These are phyloP conservation scores for Suricata suricatta DNA, from an alignment of 2,113 vertebrate species.

Conservation along the genomic window DNA sequence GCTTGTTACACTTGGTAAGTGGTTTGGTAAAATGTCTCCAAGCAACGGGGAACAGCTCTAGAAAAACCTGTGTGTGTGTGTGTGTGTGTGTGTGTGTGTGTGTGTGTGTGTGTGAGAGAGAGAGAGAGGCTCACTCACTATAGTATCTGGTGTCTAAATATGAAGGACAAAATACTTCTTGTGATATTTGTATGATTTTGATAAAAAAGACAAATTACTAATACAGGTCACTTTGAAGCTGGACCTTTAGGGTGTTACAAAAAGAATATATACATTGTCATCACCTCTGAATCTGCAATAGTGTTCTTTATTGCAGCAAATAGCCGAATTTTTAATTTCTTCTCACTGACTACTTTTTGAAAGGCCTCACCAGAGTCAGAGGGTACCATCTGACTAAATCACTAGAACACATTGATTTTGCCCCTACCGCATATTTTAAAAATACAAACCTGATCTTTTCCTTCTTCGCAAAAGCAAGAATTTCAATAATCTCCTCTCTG, in stretches of 20 bases:
- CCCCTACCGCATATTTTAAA: background rate
- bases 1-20: constrained; percentile 49
- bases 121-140: constrained; percentile 63
- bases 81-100: background rate
- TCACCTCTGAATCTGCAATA: background rate
- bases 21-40: constrained; percentile 60
- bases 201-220: constrained; percentile 55
- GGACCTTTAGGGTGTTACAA: background rate
- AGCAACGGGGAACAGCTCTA: constrained; percentile 62
- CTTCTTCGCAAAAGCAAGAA: background rate
- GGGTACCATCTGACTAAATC: background rate
- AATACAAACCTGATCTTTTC: background rate
- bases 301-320: constrained; percentile 43
- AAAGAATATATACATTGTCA: background rate
- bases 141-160: constrained; percentile 60
- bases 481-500: constrained; percentile 19
- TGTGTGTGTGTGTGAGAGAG: background rate
- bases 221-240: background rate
- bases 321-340: constrained; percentile 2
- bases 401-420: constrained; percentile 6
- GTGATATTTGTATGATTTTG: constrained; percentile 37
- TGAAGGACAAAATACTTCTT: constrained; percentile 60
- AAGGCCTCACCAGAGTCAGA: constrained; percentile 39
- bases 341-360: constrained; percentile 39
- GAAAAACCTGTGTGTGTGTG: background rate